Evolutionary conservation across 2,113 vertebrate species (phyloP).

Genomic region (Serinus canaria): DNA sequence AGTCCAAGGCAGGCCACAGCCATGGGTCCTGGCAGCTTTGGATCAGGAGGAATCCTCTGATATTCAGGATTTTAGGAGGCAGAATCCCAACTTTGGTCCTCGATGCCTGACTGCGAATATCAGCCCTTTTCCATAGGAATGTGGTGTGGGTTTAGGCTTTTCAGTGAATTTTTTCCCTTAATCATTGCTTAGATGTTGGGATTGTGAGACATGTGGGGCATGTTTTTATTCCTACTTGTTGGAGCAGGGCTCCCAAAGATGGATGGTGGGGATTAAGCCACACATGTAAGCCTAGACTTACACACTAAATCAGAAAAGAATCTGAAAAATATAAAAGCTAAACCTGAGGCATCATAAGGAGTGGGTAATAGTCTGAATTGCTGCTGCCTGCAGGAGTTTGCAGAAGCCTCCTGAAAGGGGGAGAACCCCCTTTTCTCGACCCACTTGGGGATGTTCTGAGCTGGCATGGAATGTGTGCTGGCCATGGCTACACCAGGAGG

Average conservation of each 20-base stretch:
- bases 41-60: rapidly evolving
- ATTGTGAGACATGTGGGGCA: rapidly evolving
- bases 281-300: neutral
- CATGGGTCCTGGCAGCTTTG: neutral
- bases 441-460: rapidly evolving
- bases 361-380: neutral
- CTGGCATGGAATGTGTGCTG: rapidly evolving
- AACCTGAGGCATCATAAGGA: neutral
- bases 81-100: rapidly evolving
- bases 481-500: rapidly evolving
- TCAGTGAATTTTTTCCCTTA: neutral
- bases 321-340: neutral
- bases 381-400: neutral
- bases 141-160: neutral
- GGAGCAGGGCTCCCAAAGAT: neutral
- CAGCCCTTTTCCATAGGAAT: rapidly evolving
- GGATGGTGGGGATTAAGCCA: neutral
- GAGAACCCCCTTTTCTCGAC: rapidly evolving
- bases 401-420: neutral
- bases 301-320: neutral
- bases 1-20: neutral
- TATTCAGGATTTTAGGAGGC: neutral
- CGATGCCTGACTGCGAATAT: rapidly evolving
- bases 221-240: neutral
- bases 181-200: neutral